These are phyloP conservation scores for Aspiorhynchus laticeps DNA, from an alignment of 2,113 vertebrate species.

Conservation along the genomic window DNA sequence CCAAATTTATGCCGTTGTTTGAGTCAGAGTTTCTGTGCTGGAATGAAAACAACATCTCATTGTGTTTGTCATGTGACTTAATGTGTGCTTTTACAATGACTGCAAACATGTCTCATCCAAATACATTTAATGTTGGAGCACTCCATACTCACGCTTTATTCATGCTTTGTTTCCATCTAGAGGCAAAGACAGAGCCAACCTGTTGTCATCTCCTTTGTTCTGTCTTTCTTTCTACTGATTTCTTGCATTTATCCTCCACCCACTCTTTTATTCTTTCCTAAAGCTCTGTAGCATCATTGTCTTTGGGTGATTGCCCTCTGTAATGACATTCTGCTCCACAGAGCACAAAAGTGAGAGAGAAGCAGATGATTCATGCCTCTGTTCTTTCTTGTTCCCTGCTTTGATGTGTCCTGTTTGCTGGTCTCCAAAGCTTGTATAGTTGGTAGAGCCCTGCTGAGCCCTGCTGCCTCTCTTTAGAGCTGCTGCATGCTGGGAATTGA, in stretches of 20 bases:
- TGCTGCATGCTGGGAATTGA: conserved; percentile 36
- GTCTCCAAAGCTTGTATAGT: conserved; percentile 53
- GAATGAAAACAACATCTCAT: neutral
- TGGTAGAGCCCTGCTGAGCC: conserved; percentile 51
- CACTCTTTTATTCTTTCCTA: neutral
- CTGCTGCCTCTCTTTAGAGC: conserved; percentile 58
- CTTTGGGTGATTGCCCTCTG: conserved; percentile 59
- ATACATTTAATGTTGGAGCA: neutral
- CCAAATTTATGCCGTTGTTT: neutral
- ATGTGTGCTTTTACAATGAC: neutral
- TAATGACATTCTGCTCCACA: conserved; percentile 64
- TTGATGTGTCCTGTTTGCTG: conserved; percentile 67
- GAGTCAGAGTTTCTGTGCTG: neutral
- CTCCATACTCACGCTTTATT: neutral
- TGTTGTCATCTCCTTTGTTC: conserved; percentile 1
- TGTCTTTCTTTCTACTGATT: neutral
- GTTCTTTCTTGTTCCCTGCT: conserved; percentile 64
- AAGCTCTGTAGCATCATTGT: conserved; percentile 54
- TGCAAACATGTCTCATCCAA: neutral
- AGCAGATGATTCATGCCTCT: conserved; percentile 60
- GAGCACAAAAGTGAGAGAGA: conserved; percentile 51
- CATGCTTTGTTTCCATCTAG: neutral
- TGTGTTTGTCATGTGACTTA: neutral
- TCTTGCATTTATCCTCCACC: conserved; percentile 10
- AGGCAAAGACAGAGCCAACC: neutral